Percentiles rank a stretch among this genome's conserved stretches.
Evolutionary conservation across 2,797 vertebrate species (phyloP).

Genomic region (Xenops minutus): DNA sequence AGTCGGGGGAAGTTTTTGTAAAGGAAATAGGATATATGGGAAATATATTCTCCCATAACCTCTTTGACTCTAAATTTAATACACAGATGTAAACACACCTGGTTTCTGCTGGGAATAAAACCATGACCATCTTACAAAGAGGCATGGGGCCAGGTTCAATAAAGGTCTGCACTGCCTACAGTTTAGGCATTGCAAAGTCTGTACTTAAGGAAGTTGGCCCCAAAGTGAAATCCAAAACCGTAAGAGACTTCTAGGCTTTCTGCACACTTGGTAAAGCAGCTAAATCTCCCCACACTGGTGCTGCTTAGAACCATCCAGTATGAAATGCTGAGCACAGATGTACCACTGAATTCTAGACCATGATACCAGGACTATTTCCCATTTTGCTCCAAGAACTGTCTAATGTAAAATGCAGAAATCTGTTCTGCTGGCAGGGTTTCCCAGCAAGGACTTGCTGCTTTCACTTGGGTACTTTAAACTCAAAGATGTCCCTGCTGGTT

Average conservation of each 20-base stretch:
- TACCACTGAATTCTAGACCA: background rate
- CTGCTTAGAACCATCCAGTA: background rate
- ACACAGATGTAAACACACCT: conserved; percentile 76
- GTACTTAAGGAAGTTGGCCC: background rate
- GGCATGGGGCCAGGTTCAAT: background rate
- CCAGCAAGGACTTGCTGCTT: background rate
- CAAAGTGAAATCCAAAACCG: background rate
- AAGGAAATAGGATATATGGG: conserved; percentile 31
- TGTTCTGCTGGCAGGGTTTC: background rate
- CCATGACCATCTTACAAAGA: conserved; percentile 46
- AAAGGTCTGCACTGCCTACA: background rate
- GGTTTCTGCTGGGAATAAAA: conserved; percentile 68
- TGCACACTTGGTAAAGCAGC: background rate
- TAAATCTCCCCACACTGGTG: background rate
- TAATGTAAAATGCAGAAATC: background rate
- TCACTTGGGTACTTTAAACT: background rate
- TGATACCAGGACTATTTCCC: background rate
- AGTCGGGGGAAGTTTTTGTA: background rate
- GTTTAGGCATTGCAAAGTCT: background rate
- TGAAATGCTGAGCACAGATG: background rate
- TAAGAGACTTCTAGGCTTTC: background rate
- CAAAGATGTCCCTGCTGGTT: background rate
- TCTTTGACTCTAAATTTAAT: conserved; percentile 57
- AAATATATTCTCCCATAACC: conserved; percentile 51
- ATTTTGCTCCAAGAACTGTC: background rate